Evolutionary conservation across 2,113 vertebrate genomes (phyloP), one percentile per base, ranked within the genome.

Genomic region (Ochotona curzoniae): DNA sequence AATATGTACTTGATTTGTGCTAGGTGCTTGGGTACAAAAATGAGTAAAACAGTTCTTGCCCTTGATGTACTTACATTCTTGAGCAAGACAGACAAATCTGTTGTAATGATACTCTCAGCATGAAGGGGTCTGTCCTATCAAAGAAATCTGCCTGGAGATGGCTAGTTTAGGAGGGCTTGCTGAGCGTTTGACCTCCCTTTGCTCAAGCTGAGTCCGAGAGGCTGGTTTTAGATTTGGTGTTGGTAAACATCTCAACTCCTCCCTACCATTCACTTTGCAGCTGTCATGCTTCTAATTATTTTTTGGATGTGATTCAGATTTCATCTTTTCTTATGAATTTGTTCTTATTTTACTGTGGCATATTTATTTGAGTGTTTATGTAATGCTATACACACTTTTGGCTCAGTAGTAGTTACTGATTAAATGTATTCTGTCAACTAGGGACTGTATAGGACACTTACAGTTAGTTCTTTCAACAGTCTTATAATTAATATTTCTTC

Each of bases 221-320:
- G 49, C 57, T 80, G 64, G 71, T 44, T 44, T 44, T 44, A 6
- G 38, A 44, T 44, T 44, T 44, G 17, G 67, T 67, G 80, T 87
- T 80, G 54, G 54, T 73, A 44, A 83, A 70, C 44, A 57, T 83
- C 30, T 75, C n/a, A 81, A 38, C 66, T 78, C 18, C 18, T 90
- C 13, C 71, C 23, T 78, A 30, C n/a, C 44, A 2, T 7, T 87
- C 60, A 83, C 49, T 30, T 82, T 86, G 71, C 92, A 15, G 67
- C 32, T 86, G 54, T 38, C 8, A 26, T 25, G 13, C 25, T 87
- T 63, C 32, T 26, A 32, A 35, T 83, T 83, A 54, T 87, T 84
- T 61, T 94, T 94, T 63, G 61, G 35, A 80, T 8, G 18, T 5
- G 78, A 30, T 87, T 90, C 51, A 70, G 35, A 83, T 87, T 96